These are phyloP conservation scores for Semaprochilodus insignis DNA, from an alignment of 2,797 vertebrate species.

Conservation along the genomic window DNA sequence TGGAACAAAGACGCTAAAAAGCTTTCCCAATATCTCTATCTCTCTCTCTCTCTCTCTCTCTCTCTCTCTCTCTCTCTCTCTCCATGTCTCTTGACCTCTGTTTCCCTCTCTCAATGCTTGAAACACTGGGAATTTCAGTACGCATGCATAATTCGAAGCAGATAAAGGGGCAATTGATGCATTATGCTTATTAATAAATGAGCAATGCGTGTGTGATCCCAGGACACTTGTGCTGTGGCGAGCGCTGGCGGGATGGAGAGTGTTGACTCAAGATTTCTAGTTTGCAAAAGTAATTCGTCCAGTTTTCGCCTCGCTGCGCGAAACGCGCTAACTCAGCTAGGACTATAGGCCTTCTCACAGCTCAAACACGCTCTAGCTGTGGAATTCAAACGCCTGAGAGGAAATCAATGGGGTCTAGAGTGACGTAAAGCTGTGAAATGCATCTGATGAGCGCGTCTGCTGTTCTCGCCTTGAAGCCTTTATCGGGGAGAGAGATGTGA, in stretches of 20 bases:
- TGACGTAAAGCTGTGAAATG: no score
- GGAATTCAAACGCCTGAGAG: background rate
- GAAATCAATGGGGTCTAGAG: background rate
- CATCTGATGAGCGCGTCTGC: background rate
- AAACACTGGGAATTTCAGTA: background rate
- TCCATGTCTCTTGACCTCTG: background rate
- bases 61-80: background rate
- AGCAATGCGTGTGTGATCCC: constrained; percentile 44
- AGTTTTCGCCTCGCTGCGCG: background rate
- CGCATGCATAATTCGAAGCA: constrained; percentile 49
- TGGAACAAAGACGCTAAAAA: no score
- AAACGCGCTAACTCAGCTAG: background rate
- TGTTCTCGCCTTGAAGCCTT: background rate
- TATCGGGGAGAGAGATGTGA: background rate
- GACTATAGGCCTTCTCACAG: no score
- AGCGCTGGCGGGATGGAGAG: background rate
- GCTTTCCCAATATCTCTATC: no score
- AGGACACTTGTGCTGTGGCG: background rate
- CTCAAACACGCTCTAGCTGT: background rate
- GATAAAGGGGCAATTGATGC: constrained; percentile 73
- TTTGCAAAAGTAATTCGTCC: background rate
- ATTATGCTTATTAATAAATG: constrained; percentile 77
- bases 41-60: background rate
- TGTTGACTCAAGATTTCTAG: background rate
- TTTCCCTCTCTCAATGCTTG: background rate